These are phyloP conservation scores for Halichondria panicea DNA, from an alignment of 37 sponge, comb jelly and placozoan genomes.

Conservation along the genomic window DNA sequence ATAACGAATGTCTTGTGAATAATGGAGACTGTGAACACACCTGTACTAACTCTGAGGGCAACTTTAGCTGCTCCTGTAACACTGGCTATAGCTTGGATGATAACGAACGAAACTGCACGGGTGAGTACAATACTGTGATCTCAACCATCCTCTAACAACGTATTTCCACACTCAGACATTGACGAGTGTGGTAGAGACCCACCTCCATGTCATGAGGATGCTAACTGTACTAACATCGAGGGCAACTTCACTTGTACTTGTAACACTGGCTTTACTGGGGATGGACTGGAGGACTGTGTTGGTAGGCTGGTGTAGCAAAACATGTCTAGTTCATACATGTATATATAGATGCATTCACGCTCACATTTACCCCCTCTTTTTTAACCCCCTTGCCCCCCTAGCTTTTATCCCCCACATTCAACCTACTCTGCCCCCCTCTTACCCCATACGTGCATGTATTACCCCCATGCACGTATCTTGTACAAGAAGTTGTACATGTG, in stretches of 20 bases:
- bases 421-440: too few relatives aligned
- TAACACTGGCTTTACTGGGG: slow-evolving; percentile 16
- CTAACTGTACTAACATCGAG: slow-evolving; percentile 17
- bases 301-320: neutral
- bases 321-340: too few relatives aligned
- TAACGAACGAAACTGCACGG: neutral
- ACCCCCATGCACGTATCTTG: too few relatives aligned
- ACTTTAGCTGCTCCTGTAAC: neutral
- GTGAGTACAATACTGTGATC: neutral
- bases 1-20: neutral
- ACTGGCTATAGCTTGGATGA: neutral
- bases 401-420: too few relatives aligned
- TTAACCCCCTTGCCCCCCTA: too few relatives aligned
- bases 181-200: neutral
- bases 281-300: slow-evolving; percentile 5
- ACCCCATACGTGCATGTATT: too few relatives aligned
- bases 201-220: slow-evolving; percentile 11
- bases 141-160: neutral
- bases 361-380: too few relatives aligned
- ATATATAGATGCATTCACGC: too few relatives aligned
- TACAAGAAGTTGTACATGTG: too few relatives aligned
- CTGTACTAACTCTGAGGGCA: neutral
- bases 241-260: slow-evolving; percentile 22
- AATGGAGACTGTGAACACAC: neutral
- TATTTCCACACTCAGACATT: slow-evolving; percentile 16